Base-by-base conservation (phyloP, 1,140 invertebrate species). In the Hesperophylax magnus region DNA sequence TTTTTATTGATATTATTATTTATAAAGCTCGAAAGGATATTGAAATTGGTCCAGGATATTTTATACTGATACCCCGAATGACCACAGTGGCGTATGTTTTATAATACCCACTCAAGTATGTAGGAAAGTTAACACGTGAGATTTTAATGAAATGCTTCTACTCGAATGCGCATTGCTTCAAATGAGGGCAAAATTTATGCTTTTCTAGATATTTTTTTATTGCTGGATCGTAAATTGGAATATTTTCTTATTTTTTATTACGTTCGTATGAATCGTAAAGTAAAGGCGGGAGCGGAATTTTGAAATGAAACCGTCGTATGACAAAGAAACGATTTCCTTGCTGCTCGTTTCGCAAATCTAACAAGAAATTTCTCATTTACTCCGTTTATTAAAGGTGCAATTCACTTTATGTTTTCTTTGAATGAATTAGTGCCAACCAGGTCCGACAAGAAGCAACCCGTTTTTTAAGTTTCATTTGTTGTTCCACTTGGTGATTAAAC, bases 151-250 rank as follows among this genome's bases (percentile, higher is more conserved):
- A 67, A 67, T 34, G 17, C 8, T 67, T 17, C 11, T 15, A 34
- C 63, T 15, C 8, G 14, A 67, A 8, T 31, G 63, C 63, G 63
- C 63, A 67, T 31, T 67, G 17, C 11, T 17, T 67, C 63, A 17
- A 67, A 67, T 17, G 63, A 31, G 63, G 63, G 63, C 11, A 27
- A 67, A 67, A 17, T 67, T 67, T 67, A 67, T 27, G 63, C 63
- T 67, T 67, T 67, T 67, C 63, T 67, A 67, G 63, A 67, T 67
- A 67, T 67, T 67, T 67, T 27, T 67, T 67, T 67, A 67, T 27
- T 67, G 63, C 63, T 17, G n/a, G 63, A 67, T 67, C 63, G 27
- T 67, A 67, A 67, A 67, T 67, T 67, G 63, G 63, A 67, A 67
- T 67, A 67, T 67, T 67, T 67, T 31, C 63, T 67, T 67, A 15